phyloP scores from a whole-genome alignment of 2,797 vertebrate species.

The Stomatorhinus walkeri region DNA sequence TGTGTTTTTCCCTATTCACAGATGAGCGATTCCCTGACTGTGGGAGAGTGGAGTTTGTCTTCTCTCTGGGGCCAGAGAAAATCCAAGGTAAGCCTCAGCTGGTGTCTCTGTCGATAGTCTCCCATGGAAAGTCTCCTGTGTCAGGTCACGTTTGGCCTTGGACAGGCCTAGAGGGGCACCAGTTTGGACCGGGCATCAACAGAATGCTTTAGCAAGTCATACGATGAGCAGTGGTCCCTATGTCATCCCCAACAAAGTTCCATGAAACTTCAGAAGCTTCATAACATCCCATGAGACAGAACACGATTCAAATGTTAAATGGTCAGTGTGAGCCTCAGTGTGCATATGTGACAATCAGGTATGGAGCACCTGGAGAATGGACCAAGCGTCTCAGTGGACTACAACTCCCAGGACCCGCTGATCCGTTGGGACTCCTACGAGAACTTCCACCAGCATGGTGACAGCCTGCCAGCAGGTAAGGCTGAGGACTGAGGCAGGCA shows the following conservation, averaged over 20 bases:
- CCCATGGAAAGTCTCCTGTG: background rate
- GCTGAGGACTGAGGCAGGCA: slow-evolving; percentile 24
- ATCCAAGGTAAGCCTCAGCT: slow-evolving; percentile 76
- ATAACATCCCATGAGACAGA: background rate
- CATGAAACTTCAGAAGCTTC: background rate
- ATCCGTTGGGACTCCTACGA: slow-evolving; percentile 95
- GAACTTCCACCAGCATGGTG: slow-evolving; percentile 67
- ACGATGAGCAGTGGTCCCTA: background rate
- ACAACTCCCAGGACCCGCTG: slow-evolving; percentile 88
- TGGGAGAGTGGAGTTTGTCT: slow-evolving; percentile 94
- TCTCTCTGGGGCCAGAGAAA: slow-evolving; percentile 94
- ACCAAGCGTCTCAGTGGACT: slow-evolving; percentile 89
- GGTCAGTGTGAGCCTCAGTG: background rate
- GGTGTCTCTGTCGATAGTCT: background rate
- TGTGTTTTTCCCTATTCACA: slow-evolving; percentile 36
- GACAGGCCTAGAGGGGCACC: background rate
- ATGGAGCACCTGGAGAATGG: slow-evolving; percentile 92
- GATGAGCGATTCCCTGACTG: slow-evolving; percentile 95
- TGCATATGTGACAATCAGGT: slow-evolving; percentile 53
- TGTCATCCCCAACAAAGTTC: background rate
- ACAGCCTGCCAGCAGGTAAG: slow-evolving; percentile 66
- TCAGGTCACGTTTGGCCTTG: background rate
- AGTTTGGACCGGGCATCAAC: background rate
- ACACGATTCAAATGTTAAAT: background rate
- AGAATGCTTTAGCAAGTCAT: background rate